phyloP scores from a whole-genome alignment of 1,140 invertebrate species.

The Drosophila erecta region DNA sequence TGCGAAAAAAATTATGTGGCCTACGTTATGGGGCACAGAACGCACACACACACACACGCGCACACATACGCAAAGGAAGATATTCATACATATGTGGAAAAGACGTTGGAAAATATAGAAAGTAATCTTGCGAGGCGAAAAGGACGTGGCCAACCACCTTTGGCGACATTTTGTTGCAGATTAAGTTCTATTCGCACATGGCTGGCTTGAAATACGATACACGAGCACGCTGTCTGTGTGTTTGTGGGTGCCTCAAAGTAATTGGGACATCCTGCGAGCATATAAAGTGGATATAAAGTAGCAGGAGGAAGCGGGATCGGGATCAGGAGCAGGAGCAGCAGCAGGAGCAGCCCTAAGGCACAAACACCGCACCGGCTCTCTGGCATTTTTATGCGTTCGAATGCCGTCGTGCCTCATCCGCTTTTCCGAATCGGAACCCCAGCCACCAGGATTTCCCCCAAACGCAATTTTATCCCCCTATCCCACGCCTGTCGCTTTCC shows the following conservation, averaged over 20 bases:
- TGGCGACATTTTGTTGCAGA: conserved; percentile 85
- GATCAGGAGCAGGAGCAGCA: conserved; percentile 51
- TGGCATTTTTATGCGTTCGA: conserved; percentile 80
- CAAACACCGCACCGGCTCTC: conserved; percentile 58
- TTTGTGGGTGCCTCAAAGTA: conserved; percentile 69
- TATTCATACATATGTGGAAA: conserved; percentile 30
- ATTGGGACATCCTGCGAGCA: conserved; percentile 82
- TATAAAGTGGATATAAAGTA: conserved; percentile 83
- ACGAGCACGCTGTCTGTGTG: conserved; percentile 29
- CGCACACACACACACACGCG: conserved; percentile 13
- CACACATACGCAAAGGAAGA: conserved; percentile 2
- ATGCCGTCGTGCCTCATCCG: conserved; percentile 79
- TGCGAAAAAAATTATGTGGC: conserved; percentile 79
- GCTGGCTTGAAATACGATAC: conserved; percentile 84
- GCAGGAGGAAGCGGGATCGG: conserved; percentile 52
- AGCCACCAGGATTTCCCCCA: neutral
- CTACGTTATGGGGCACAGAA: conserved; percentile 51
- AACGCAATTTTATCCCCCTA: conserved; percentile 5
- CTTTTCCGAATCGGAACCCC: conserved; percentile 4
- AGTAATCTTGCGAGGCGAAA: conserved; percentile 68
- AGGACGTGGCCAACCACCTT: conserved; percentile 70
- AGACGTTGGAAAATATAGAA: conserved; percentile 79
- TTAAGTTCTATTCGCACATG: conserved; percentile 85
- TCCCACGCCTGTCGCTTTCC: conserved; percentile 46
- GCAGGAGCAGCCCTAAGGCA: conserved; percentile 71